phyloP scores from a whole-genome alignment of 2,797 vertebrate genomes.

The Poliocrania exsul region DNA sequence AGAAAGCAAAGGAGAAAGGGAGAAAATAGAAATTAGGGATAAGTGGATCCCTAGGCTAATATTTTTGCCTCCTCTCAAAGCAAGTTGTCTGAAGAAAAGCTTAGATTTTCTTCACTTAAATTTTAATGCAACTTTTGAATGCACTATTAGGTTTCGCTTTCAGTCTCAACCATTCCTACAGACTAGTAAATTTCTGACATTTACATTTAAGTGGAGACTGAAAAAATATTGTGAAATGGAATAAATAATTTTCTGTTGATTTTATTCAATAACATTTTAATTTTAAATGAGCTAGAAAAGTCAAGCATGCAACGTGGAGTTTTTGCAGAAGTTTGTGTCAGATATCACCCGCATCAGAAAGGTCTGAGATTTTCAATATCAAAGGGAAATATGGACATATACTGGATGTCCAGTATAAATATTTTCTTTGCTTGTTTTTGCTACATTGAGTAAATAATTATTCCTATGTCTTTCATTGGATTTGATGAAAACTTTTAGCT shows the following conservation, averaged over 20 bases:
- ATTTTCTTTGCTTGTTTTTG: background rate
- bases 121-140: background rate
- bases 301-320: fast-evolving
- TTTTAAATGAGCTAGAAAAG: background rate
- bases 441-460: background rate
- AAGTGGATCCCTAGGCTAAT: background rate
- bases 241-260: background rate
- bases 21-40: background rate
- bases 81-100: background rate
- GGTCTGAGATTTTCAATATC: background rate
- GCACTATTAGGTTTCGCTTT: background rate
- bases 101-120: background rate
- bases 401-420: background rate
- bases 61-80: background rate
- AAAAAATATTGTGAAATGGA: background rate
- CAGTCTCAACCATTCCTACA: background rate
- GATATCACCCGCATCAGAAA: background rate
- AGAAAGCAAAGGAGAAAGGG: background rate
- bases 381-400: background rate
- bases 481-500: background rate
- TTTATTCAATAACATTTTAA: background rate
- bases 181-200: background rate
- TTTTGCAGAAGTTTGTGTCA: background rate
- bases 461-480: background rate
- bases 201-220: background rate